Base-by-base conservation (phyloP, 2,797 vertebrate genomes). In the Lacerta viridis region DNA sequence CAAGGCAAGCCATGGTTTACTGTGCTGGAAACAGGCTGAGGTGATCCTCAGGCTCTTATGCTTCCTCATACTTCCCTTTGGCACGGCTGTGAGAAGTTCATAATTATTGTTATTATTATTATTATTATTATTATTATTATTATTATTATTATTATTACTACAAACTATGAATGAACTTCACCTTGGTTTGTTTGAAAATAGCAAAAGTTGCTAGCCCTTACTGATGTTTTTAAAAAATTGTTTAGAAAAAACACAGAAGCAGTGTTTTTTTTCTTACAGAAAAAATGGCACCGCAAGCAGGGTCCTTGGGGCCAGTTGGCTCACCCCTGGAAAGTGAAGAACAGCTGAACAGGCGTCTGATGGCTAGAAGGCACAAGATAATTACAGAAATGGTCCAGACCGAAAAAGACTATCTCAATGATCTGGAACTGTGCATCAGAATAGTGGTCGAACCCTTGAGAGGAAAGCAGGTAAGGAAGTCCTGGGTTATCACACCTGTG, bases 301-400 rank as follows among this genome's bases (percentile, higher is more conserved):
- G 95, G 84, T 96, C 97, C 25, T 85, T 92, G 11, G 76, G 68
- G 1, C 93, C 95, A 7, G 90, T 96, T 2, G 95, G 97, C 20
- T 96, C 92, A 0, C 92, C 84, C 0, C 91, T 97, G 88, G 97
- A 98, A 90, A 97, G 97, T 0, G 97, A 98, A 86, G 98, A 98
- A 92, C 92, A 95, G 18, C 87, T 97, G 39, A 96, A 94, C 11
- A 92, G 46, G 7, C 96, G 95, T 87, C 98, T 98, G 97, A 99
- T 99, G 98, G 97, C 93, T 68, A 98, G 96, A 90, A 98, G 99
- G 88, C 96, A 95, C 13, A 99, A 98, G 94, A 97, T 99, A 95
- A 98, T 99, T 0, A 87, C 97, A 87, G 99, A 99, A 92, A 97
- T 99, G 29, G 91, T 99, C 75, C 98, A 99, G 96, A 99, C 99